A percentile compares a stretch with the other conserved stretches of the same genome.
Evolutionary conservation across 1,140 invertebrate genomes (phyloP).

Genomic region (Liolophura sinensis): DNA sequence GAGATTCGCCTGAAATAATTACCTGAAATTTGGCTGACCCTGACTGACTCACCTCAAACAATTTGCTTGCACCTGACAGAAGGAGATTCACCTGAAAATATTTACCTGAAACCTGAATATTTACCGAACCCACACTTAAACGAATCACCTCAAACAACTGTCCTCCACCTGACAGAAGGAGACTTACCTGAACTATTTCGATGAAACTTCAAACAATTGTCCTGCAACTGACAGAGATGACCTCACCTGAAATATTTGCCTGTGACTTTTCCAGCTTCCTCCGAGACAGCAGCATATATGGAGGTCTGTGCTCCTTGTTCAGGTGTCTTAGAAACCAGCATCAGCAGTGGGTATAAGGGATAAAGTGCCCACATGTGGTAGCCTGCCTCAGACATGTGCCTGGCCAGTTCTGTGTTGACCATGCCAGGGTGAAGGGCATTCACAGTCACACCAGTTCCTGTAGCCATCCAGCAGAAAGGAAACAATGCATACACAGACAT

Average conservation of each 20-base stretch:
- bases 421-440: constrained; percentile 52
- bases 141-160: too few species aligned
- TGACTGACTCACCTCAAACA: too few species aligned
- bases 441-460: constrained; percentile 35
- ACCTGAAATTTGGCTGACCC: too few species aligned
- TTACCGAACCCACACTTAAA: too few species aligned
- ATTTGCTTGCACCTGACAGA: too few species aligned
- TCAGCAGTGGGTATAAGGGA: background rate
- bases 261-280: constrained; percentile 71
- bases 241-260: constrained; percentile 77
- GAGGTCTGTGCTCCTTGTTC: constrained; percentile 51
- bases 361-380: background rate
- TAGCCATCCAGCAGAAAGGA: background rate
- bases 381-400: constrained; percentile 14
- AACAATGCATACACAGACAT: background rate
- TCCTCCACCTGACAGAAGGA: too few species aligned
- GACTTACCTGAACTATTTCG: constrained; percentile 74
- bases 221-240: too few species aligned
- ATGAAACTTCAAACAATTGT: constrained; percentile 44
- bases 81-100: too few species aligned
- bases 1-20: too few species aligned
- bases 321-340: constrained; percentile 19
- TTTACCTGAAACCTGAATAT: too few species aligned
- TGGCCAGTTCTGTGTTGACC: constrained; percentile 38
- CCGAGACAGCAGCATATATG: constrained; percentile 61